Evolutionary conservation across 2,888 invertebrate genomes (phyloP), one percentile per base, ranked within the genome.

Genomic region (Pseudococcus jackbeardsleyi): DNA sequence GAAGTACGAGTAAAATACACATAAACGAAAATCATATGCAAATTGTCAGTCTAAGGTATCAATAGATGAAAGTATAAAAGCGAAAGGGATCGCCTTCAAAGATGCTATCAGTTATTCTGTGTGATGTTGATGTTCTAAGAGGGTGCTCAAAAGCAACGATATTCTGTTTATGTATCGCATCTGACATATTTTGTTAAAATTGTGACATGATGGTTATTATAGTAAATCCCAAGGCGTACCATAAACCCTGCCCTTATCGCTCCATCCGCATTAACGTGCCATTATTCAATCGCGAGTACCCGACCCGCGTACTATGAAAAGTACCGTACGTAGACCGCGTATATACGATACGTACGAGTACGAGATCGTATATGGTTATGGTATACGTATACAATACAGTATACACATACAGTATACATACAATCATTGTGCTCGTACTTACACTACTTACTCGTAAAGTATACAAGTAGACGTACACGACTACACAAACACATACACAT

Each of bases 101-200:
- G 77, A 77, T 77, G 77, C 77, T 42, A 86, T 86, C 86, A 86
- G 33, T 68, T 86, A 86, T 86, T 86, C 86, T 46, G 68, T 86
- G 68, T 68, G 86, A 86, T 86, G 86, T 86, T 77, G 77, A 77
- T 77, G 42, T 68, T 59, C 64, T 33, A 86, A 86, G 33, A 68
- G 86, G 68, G 86, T 39, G 86, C 86, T 64, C 64, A 46, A 86
- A 68, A 59, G 68, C 26, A 86, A 46, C 59, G 64, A 86, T 86
- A 86, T 68, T 86, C 68, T 68, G 86, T 86, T 86, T 86, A 86
- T 86, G 86, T 86, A 68, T 42, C 59, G 86, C 86, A 68, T 86
- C 86, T 86, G 86, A 86, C 86, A 86, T 86, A 86, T 86, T 64
- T 86, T 64, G 86, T 86, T 86, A 64, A 86, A 86, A 86, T 86